phyloP scores from a whole-genome alignment of 2,888 invertebrate species.

The Standfussiana lucernea region DNA sequence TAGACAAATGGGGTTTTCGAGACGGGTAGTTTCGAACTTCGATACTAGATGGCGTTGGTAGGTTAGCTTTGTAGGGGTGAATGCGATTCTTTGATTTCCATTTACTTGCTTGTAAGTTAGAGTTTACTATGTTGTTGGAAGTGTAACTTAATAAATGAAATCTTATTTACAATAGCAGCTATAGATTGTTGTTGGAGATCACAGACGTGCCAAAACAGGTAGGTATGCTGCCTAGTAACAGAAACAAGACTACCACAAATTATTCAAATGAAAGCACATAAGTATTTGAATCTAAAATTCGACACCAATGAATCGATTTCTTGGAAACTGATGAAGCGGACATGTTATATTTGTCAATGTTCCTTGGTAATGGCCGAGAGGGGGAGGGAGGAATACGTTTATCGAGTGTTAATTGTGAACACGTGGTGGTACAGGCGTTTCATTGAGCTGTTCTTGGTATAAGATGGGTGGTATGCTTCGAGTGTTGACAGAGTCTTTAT shows the following conservation, averaged over 20 bases:
- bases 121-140: neutral
- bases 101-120: neutral
- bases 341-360: slow-evolving; percentile 44
- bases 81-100: neutral
- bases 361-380: slow-evolving; percentile 25
- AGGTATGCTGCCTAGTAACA: neutral
- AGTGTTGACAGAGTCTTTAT: neutral
- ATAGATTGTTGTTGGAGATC: no score
- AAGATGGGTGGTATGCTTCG: slow-evolving; percentile 6
- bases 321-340: slow-evolving; percentile 32
- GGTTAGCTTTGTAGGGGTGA: neutral
- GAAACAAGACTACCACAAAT: slow-evolving; percentile 15
- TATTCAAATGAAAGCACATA: slow-evolving; percentile 31
- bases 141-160: neutral
- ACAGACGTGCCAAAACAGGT: neutral
- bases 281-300: slow-evolving; percentile 27
- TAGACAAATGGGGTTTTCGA: slow-evolving; percentile 22
- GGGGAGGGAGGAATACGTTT: slow-evolving; percentile 17
- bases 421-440: slow-evolving; percentile 40
- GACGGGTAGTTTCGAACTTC: neutral
- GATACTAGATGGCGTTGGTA: slow-evolving; percentile 39
- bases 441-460: slow-evolving; percentile 47
- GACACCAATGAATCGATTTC: slow-evolving; percentile 35
- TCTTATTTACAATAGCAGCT: neutral
- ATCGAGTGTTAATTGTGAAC: slow-evolving; percentile 56